Conservation (phyloP, 2,113 vertebrate genomes). For the Zosterops japonicus region DNA sequence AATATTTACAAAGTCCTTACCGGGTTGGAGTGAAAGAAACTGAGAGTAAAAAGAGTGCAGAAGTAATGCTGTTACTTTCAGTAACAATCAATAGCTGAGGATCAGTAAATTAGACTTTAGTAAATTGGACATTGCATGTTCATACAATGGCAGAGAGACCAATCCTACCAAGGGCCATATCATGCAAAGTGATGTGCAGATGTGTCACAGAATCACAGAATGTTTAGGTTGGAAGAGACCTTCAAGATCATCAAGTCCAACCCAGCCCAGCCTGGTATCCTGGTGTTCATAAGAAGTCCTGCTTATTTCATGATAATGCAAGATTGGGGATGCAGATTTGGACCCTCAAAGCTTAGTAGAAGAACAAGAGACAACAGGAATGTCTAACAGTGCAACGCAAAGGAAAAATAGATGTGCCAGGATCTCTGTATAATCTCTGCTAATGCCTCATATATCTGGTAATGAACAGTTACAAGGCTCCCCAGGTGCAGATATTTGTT, state of each 20-base stretch:
- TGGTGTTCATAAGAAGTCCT: not conserved
- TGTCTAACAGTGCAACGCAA: not conserved
- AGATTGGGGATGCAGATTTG: not conserved
- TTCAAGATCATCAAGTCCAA: no score
- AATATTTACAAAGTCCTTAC: not conserved
- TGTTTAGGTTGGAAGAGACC: no score
- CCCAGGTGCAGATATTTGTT: constrained; percentile 23
- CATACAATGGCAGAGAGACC: not conserved
- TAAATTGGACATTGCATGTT: rapidly evolving
- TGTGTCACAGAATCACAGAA: not conserved
- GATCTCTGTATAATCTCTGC: not conserved
- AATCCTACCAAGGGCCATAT: not conserved
- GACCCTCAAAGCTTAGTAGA: not conserved
- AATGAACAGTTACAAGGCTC: constrained; percentile 4
- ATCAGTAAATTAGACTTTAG: not conserved
- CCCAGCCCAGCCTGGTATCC: not conserved
- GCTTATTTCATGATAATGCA: not conserved
- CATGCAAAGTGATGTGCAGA: not conserved
- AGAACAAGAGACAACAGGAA: not conserved
- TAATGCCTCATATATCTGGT: not conserved
- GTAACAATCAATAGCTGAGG: not conserved
- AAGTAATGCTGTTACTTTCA: rapidly evolving
- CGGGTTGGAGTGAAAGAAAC: not conserved
- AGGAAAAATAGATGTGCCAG: not conserved
- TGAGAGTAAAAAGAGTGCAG: not conserved